Percentiles rank a stretch among this genome's conserved stretches.
Evolutionary conservation across 2,888 invertebrate species (phyloP).

Genomic region (Pinctada fucata): DNA sequence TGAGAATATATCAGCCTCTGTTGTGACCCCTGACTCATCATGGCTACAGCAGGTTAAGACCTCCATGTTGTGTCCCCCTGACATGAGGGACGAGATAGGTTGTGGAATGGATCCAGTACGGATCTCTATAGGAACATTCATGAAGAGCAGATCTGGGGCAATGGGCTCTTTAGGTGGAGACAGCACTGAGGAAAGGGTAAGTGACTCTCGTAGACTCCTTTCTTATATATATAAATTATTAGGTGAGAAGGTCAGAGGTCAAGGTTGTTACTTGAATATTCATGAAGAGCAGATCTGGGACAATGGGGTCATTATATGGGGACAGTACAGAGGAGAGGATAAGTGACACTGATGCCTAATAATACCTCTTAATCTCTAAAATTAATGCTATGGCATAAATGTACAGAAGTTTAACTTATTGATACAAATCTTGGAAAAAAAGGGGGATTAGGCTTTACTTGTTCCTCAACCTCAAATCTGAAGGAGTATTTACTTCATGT

Average conservation of each 20-base stretch:
- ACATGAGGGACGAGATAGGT: slow-evolving; percentile 45
- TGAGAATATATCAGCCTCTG: slow-evolving; percentile 32
- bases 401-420: too few species aligned
- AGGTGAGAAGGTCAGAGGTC: too few species aligned
- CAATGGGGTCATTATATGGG: slow-evolving; percentile 65
- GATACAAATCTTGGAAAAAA: too few species aligned
- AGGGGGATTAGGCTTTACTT: too few species aligned
- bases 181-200: slow-evolving; percentile 50
- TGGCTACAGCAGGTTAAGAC: slow-evolving; percentile 54
- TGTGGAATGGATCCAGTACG: slow-evolving; percentile 51
- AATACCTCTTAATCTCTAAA: too few species aligned
- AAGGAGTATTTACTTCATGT: too few species aligned
- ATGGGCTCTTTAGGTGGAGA: slow-evolving; percentile 66
- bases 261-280: slow-evolving; percentile 63
- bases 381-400: too few species aligned
- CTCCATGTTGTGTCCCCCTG: slow-evolving; percentile 51
- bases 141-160: slow-evolving; percentile 63
- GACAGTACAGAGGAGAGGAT: slow-evolving; percentile 52
- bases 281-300: slow-evolving; percentile 63
- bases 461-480: too few species aligned
- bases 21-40: slow-evolving; percentile 27
- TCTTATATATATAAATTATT: too few species aligned
- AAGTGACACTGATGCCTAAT: slow-evolving; percentile 16
- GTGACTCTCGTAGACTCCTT: slow-evolving; percentile 1
- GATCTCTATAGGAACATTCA: slow-evolving; percentile 68